These are phyloP conservation scores for Capromys pilorides DNA, from an alignment of 2,797 vertebrate genomes.

Conservation along the genomic window DNA sequence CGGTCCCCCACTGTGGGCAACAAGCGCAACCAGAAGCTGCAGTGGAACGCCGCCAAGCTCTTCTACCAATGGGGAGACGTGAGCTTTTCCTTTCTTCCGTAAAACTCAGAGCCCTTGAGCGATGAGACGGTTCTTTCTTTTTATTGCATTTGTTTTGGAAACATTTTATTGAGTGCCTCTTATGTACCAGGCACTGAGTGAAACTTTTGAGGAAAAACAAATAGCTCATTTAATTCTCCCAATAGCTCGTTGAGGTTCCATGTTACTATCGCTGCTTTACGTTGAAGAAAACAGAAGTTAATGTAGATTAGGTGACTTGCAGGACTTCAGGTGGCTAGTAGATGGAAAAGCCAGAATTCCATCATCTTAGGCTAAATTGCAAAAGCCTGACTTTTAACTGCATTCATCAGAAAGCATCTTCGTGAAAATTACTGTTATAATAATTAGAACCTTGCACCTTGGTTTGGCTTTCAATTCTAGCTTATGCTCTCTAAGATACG, in stretches of 20 bases:
- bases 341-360: not conserved
- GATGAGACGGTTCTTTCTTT: not conserved
- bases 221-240: not conserved
- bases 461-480: not conserved
- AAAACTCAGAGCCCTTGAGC: not conserved
- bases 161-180: not conserved
- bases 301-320: not conserved
- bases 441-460: not conserved
- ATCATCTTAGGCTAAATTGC: not conserved
- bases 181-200: not conserved
- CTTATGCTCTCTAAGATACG: not conserved
- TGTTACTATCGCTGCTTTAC: not conserved
- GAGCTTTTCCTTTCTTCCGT: conserved; percentile 81
- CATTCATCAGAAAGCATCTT: not conserved
- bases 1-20: conserved; percentile 96
- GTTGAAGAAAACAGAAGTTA: not conserved
- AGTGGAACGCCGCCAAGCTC: conserved; percentile 98
- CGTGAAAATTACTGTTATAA: not conserved
- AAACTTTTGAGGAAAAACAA: not conserved
- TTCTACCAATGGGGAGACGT: conserved; percentile 99
- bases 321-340: not conserved
- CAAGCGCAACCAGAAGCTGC: conserved; percentile 98
- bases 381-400: not conserved
- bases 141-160: not conserved
- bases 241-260: not conserved